Evolutionary conservation across 2,888 invertebrate genomes (phyloP), one percentile per base, ranked within the genome.

Genomic region (Chalcosyrphus nemorum): DNA sequence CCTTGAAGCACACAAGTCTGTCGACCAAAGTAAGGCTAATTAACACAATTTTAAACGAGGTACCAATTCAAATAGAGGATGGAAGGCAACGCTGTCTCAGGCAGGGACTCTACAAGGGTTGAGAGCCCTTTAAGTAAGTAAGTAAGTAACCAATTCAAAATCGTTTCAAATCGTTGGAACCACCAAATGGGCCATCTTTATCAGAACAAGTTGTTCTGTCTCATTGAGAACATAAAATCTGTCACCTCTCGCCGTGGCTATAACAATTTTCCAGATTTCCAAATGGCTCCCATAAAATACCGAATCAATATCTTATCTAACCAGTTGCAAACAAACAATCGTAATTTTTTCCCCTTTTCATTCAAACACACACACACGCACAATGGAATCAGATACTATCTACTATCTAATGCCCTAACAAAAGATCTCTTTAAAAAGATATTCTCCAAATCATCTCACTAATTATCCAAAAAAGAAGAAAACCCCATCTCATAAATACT

Each of bases 401-500:
- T n/a, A n/a, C 38, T 4, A 66, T 66, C 52, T n/a, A n/a, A n/a
- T 38, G 38, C 3, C 24, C 38, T 11, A 38, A 66, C 66, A 52
- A 66, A 52, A 52, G 45, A 74, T 57, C 78, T 72, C 56, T 72
- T 78, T 78, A 78, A 78, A 78, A 72, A 72, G 56, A 72, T 71
- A 65, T 71, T 65, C 66, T 9, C 56, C 70, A 45, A 78, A 78
- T 78, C 78, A 78, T 78, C 68, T 74, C 21, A 80, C 84, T 80
- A 84, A 84, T 84, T 84, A 80, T 80, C 84, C 29, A 74, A 70
- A 80, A 74, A n/a, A n/a, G n/a, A n/a, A n/a, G n/a, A n/a, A n/a
- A n/a, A n/a, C n/a, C 78, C 72, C 74, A 84, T 84, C 80, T 84
- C 65, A 65, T 84, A 65, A 80, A 84, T 84, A n/a, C n/a, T n/a